Evolutionary conservation across 2,888 invertebrate genomes (phyloP), one percentile per base, ranked within the genome.

Genomic region (Piscicola geometra): DNA sequence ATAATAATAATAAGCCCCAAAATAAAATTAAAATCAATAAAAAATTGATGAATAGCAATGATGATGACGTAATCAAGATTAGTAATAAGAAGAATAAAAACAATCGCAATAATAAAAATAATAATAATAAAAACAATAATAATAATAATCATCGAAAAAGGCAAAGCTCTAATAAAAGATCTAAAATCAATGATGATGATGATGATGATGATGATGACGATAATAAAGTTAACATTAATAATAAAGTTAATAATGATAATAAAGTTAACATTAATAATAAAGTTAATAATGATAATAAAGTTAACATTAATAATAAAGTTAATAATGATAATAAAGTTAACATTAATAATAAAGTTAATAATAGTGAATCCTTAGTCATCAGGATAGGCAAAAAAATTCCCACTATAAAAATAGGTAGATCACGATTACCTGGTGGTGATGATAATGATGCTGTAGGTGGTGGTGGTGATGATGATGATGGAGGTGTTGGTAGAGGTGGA

Each of bases 141-240:
- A 25, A 25, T 67, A 30, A 30, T 67, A 67, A 67, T n/a, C 12
- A 67, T 67, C 9, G n/a, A 18, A 25, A 56, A 25, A 25, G 33
- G 32, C 60, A 73, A 12, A 28, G 18, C 35, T 33, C 9, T 64
- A 64, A 32, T 56, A 32, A n/a, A 21, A n/a, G 15, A 71, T 36
- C 32, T 25, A 1, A 1, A 36, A 70, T 70, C 50, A 71, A 52
- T 71, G 30, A 33, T 33, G 30, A 9, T 32, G 68, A 68, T 5
- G 52, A 50, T 71, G 52, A 28, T 71, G 71, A 71, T 64, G 60
- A 35, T 25, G 73, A 73, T 35, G 60, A 64, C 18, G 64, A 33
- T 28, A 21, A 64, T 18, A 67, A 67, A 28, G 5, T 28, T 28
- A 67, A 67, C 30, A 32, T 5, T n/a, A 67, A 67, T 30, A 67